Evolutionary conservation across 2,888 invertebrate genomes (phyloP).

Genomic region (Erebia aethiops): DNA sequence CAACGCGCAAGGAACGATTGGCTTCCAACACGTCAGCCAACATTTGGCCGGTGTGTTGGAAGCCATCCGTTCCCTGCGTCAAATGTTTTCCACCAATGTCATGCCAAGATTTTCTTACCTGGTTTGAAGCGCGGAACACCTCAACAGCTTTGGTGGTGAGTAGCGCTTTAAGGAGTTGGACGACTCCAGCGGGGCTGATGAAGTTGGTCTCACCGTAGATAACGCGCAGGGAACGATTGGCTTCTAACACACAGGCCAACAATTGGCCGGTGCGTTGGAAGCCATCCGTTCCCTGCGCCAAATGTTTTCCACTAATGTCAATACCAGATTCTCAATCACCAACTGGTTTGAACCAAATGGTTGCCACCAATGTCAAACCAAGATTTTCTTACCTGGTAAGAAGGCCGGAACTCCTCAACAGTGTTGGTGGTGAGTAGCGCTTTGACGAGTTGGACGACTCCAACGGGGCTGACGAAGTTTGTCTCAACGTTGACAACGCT

Average conservation of each 20-base stretch:
- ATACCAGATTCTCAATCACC: constrained; percentile 61
- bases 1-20: constrained; percentile 90
- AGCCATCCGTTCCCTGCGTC: too few relatives aligned
- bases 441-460: constrained; percentile 92
- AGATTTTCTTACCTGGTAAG: constrained; percentile 91
- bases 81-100: neutral
- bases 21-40: constrained; percentile 92
- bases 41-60: constrained; percentile 89
- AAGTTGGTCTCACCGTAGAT: constrained; percentile 71
- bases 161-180: constrained; percentile 92
- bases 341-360: constrained; percentile 70
- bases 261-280: too few relatives aligned
- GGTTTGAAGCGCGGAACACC: constrained; percentile 98
- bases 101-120: constrained; percentile 83
- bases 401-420: constrained; percentile 97
- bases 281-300: too few relatives aligned
- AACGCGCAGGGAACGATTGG: too few relatives aligned
- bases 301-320: neutral
- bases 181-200: constrained; percentile 94
- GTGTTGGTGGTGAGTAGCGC: constrained; percentile 93
- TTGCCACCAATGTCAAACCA: neutral
- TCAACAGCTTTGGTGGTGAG: constrained; percentile 93
- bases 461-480: constrained; percentile 93
- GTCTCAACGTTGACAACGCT: too few relatives aligned
- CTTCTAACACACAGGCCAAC: too few relatives aligned